Base-by-base conservation (phyloP, 2,888 invertebrate genomes). In the Limnephilus marmoratus region DNA sequence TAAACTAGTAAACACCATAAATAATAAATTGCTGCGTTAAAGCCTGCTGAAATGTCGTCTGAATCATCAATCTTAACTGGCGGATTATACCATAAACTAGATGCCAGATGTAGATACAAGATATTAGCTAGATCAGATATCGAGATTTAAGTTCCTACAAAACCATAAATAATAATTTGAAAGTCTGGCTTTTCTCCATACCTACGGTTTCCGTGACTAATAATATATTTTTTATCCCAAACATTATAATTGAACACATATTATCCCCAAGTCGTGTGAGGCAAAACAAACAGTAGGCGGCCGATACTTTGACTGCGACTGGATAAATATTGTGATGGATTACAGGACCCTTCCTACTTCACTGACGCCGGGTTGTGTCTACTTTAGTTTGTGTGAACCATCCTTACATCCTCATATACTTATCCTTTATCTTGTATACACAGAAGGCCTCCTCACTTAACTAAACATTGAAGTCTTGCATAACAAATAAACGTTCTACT, bases 271-370 rank as follows among this genome's bases (percentile, higher is more conserved):
- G 68, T 68, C 68, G 24, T 68, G 68, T 68, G 24, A 68, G 24
- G 68, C 68, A 68, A 9, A 68, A 68, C 68, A 68, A 68, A 68
- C 68, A 68, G 45, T 0, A 45, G n/a, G 24, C 68, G 68, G 68
- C 68, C n/a, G 68, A 68, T 68, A 68, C 68, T 68, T n/a, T 68
- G n/a, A 24, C 83, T 83, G 34, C 24, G 83, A 37, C 37, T 37
- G 83, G 11, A n/a, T 49, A 86, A 86, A 86, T 45, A 86, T 45
- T 45, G 24, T 86, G 86, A 86, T 18, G 86, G 86, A 86, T 86
- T 45, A 86, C 49, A 45, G 45, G n/a, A 13, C 11, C 13, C 86
- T 45, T 86, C 86, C 86, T 86, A 86, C 86, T 12, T 24, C n/a
- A 41, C 86, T 24, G 49, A 45, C 86, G 45, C 45, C 86, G n/a